These are phyloP conservation scores for Petrocephalus schoutedeni DNA, from an alignment of 2,797 vertebrate species.

Conservation along the genomic window DNA sequence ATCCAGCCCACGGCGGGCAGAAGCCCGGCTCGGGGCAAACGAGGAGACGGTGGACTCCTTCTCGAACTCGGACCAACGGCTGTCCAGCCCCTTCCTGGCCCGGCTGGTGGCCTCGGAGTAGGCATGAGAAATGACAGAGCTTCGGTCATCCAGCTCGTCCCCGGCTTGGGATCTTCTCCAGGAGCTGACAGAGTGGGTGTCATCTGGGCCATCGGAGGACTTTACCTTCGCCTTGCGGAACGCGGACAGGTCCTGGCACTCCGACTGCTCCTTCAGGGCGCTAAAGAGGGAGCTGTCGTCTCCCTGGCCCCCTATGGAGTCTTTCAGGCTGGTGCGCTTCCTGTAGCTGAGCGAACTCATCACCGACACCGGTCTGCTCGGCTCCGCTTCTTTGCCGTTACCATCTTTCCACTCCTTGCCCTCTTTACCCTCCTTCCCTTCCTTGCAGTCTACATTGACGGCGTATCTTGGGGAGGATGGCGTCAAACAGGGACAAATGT, in stretches of 20 bases:
- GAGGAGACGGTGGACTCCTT: constrained; percentile 67
- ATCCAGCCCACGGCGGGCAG: constrained; percentile 53
- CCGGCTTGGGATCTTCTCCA: constrained; percentile 54
- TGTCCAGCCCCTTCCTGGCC: constrained; percentile 69
- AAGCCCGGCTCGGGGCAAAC: constrained; percentile 59
- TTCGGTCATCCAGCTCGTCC: constrained; percentile 52
- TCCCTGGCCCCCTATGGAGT: constrained; percentile 72
- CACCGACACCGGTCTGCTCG: constrained; percentile 69
- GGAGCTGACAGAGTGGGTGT: constrained; percentile 50
- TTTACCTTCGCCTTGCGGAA: constrained; percentile 60
- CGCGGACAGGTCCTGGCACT: constrained; percentile 66
- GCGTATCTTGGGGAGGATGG: constrained; percentile 56
- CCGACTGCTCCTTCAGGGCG: constrained; percentile 65
- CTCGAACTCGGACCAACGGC: constrained; percentile 74
- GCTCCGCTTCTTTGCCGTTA: constrained; percentile 65
- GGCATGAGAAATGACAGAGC: constrained; percentile 66
- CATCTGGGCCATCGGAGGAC: constrained; percentile 45
- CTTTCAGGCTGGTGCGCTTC: constrained; percentile 73
- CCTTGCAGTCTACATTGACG: constrained; percentile 60
- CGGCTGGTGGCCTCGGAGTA: constrained; percentile 67
- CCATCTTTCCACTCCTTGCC: constrained; percentile 65
- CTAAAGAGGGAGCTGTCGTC: constrained; percentile 73
- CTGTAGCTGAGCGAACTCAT: constrained; percentile 92
- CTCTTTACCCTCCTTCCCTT: constrained; percentile 59
- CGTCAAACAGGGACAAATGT: background rate